A percentile compares a stretch with the other conserved stretches of the same genome.
Evolutionary conservation across 2,113 vertebrate genomes (phyloP).

Genomic region (Salvelinus sp.): DNA sequence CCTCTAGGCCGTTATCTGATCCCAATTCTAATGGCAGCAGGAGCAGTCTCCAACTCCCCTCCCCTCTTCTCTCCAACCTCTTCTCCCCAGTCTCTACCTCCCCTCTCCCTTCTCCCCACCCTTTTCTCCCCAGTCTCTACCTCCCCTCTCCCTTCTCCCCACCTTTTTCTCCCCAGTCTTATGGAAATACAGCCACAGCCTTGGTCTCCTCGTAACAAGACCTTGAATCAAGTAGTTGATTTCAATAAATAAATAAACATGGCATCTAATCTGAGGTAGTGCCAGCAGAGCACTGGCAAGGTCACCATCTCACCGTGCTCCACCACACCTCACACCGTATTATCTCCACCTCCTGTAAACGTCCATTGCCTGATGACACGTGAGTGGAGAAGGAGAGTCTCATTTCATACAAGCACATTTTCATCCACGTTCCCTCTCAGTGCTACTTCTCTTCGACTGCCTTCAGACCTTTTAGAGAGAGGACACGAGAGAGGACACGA

Average conservation of each 20-base stretch:
- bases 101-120: not conserved
- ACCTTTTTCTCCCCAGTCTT: constrained; percentile 5
- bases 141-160: too few species aligned
- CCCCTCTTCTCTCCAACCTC: not conserved
- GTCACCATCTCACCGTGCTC: constrained; percentile 19
- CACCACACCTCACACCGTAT: not conserved
- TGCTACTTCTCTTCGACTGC: too few species aligned
- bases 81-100: not conserved
- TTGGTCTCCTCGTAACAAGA: constrained; percentile 53
- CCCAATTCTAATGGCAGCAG: constrained; percentile 36
- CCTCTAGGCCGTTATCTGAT: constrained; percentile 46
- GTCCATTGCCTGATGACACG: too few species aligned
- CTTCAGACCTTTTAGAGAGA: too few species aligned
- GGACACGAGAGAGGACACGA: too few species aligned
- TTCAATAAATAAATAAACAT: constrained; percentile 75
- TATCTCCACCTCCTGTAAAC: too few species aligned
- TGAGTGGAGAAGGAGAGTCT: too few species aligned
- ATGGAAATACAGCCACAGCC: constrained; percentile 55
- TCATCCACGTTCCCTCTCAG: too few species aligned
- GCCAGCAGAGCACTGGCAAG: constrained; percentile 51
- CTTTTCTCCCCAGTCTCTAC: not conserved
- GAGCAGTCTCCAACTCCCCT: not conserved
- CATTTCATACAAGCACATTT: too few species aligned
- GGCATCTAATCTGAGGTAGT: not conserved
- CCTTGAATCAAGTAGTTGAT: constrained; percentile 67